These are phyloP conservation scores for Crax fasciolata DNA, from an alignment of 2,797 vertebrate species.

Conservation along the genomic window DNA sequence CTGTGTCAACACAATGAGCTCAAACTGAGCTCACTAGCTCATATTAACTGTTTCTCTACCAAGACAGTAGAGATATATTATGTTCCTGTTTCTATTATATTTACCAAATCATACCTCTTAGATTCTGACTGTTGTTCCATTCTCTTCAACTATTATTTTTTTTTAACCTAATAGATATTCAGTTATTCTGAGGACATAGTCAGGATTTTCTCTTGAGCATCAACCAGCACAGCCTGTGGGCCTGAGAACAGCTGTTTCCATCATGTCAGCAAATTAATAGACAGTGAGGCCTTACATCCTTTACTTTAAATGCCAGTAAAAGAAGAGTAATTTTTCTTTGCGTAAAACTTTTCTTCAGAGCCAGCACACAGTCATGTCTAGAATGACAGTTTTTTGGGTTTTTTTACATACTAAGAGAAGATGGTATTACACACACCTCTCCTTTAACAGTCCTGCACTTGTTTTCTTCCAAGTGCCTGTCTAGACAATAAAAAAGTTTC, in stretches of 20 bases:
- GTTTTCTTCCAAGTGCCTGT: not conserved
- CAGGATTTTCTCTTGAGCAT: not conserved
- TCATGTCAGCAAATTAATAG: not conserved
- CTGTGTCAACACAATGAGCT: constrained; percentile 44
- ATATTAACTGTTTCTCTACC: not conserved
- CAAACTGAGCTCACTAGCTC: fast-evolving
- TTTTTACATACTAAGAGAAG: not conserved
- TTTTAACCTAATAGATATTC: not conserved
- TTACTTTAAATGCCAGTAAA: not conserved
- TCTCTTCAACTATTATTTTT: not conserved
- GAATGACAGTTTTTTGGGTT: not conserved
- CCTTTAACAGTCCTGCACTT: not conserved
- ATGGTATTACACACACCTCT: not conserved
- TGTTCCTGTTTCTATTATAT: not conserved
- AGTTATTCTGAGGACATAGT: not conserved
- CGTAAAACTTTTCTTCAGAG: not conserved
- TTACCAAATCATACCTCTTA: not conserved
- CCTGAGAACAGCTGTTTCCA: not conserved
- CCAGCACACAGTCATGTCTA: not conserved
- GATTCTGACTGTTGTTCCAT: not conserved
- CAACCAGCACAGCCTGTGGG: not conserved
- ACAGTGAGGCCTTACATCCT: not conserved
- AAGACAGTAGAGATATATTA: not conserved
- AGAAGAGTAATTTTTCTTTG: not conserved
- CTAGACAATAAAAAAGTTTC: not conserved